These are phyloP conservation scores for Acyrthosiphon pisum DNA, from an alignment of 1,140 invertebrate genomes.

Conservation along the genomic window DNA sequence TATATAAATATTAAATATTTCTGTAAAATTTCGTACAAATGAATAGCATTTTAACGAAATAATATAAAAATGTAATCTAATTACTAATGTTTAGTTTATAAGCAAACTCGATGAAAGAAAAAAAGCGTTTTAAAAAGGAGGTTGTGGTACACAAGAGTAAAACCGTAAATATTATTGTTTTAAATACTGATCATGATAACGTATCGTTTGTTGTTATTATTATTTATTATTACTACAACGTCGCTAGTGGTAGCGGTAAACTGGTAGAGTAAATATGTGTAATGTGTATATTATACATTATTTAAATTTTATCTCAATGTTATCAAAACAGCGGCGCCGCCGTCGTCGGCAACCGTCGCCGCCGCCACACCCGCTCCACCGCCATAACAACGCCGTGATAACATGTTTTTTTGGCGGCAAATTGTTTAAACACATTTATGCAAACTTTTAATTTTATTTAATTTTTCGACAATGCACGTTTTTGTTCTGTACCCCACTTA, in stretches of 20 bases:
- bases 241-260: background rate
- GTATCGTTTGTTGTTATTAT: background rate
- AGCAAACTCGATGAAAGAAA: background rate
- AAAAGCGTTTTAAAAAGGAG: background rate
- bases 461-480: background rate
- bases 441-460: constrained; percentile 15
- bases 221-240: background rate
- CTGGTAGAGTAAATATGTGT: background rate
- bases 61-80: background rate
- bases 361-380: background rate
- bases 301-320: constrained; percentile 43
- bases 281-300: background rate
- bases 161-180: background rate
- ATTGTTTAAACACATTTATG: constrained; percentile 15
- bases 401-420: constrained; percentile 37
- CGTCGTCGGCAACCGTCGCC: background rate
- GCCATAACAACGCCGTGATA: background rate
- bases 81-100: background rate
- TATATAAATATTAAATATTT: background rate
- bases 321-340: background rate
- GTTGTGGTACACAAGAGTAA: background rate
- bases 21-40: background rate
- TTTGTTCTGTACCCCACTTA: background rate
- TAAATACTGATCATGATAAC: constrained; percentile 15
- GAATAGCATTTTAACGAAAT: background rate